Percentiles rank a stretch among this genome's conserved stretches.
Conservation (phyloP, 2,113 vertebrate genomes). For the Pelecanus crispus region DNA sequence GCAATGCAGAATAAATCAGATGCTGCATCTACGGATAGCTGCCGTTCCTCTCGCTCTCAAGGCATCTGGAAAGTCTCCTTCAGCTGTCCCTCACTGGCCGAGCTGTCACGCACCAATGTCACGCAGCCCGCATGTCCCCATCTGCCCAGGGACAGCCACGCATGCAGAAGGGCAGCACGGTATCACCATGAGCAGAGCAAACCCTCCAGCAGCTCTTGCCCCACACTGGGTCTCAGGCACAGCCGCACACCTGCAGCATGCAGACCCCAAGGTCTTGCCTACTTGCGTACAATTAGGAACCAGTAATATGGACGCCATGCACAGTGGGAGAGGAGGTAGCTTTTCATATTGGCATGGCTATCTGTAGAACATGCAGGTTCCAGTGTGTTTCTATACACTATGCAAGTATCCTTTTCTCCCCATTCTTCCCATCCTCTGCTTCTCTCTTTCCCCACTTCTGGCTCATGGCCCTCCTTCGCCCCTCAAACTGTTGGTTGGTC, state of each 20-base stretch:
- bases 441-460: background rate
- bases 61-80: background rate
- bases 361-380: background rate
- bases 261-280: background rate
- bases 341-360: background rate
- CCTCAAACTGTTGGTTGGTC: background rate
- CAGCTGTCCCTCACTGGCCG: background rate
- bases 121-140: background rate
- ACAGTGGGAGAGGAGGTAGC: background rate
- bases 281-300: background rate
- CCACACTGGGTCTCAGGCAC: background rate
- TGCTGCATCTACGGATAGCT: background rate
- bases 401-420: background rate
- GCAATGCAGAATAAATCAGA: background rate
- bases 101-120: background rate
- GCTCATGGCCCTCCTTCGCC: background rate
- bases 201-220: background rate
- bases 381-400: background rate
- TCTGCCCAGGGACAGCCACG: background rate
- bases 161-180: rapidly evolving
- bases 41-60: background rate
- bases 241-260: background rate
- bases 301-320: rapidly evolving
- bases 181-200: background rate
- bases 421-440: rapidly evolving